Base-by-base conservation (phyloP, 92 coral and sea anemone species). In the Epizoanthus illoricatus region DNA sequence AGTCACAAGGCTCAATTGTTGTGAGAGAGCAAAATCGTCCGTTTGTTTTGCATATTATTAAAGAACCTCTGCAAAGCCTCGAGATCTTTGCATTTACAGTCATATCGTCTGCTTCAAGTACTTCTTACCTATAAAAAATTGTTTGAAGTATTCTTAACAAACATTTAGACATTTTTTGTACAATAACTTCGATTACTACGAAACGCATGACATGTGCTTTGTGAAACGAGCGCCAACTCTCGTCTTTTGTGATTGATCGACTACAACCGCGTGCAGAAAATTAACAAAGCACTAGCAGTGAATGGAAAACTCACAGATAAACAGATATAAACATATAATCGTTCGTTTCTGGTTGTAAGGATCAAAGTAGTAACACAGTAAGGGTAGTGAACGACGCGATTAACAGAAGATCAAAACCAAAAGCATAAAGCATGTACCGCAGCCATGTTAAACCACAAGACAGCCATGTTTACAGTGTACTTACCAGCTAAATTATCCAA, bases 401-500 rank as follows among this genome's bases (percentile, higher is more conserved):
- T 64, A 13, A 76, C 7, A 76, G 33, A 21, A 42, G 57, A 3
- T 10, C 18, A 62, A 62, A n/a, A 9, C 18, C 49, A 45, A 12
- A 8, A 21, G 17, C 40, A 63, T 24, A 16, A 63, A 75, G 42
- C 47, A 75, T 52, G 81, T 68, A 36, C 73, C 67, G 71, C 71
- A 63, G 70, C 82, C 82, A 78, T 78, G 59, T 45, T 90, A 86
- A 90, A 90, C 89, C 94, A 93, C 88, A 88, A 83, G 66, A 57
- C 73, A 59, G 70, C 65, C 71, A 40, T 88, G 91, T 81, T 86
- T 87, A 80, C 85, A 76, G 73, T 59, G 81, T 57, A 86, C 96
- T 93, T 87, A 97, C 99, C 99, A 83, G 97, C 89, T 85, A 97
- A 87, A 90, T 92, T 90, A 83, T 97, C 99, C 83, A 97, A 86